Evolutionary conservation across 2,888 invertebrate species (phyloP), one percentile per base, ranked within the genome.

Genomic region (Drosophila fungiperda): DNA sequence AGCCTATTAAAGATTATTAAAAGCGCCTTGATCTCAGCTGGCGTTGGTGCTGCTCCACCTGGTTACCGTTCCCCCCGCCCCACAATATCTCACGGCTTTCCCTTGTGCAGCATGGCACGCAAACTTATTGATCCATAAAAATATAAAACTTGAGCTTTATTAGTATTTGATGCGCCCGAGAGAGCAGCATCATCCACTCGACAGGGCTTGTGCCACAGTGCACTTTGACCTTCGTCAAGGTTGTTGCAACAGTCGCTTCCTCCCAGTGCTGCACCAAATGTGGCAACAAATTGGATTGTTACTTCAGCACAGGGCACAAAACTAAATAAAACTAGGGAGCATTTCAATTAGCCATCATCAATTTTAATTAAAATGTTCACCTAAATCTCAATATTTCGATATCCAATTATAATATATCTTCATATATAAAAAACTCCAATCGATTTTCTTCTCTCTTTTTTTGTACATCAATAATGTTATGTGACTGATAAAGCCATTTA

Each of bases 121-220:
- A 74, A 83, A 90, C 83, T 83, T 86, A 88, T 90, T 87, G 89
- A 87, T 87, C 84, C 86, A 87, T 89, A 90, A 90, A 80, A 72
- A 65, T 76, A 83, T 78, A 83, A 89, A 81, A 76, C 77, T 85
- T 73, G 78, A 79, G 83, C 76, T 79, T 83, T 90, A 83, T 89
- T 84, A 77, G 87, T 84, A 82, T 87, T 73, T 75, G 72, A 83
- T 73, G 73, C 64, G 73, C 67, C 75, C 42, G 49, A 74, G 82
- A 74, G 77, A 78, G 78, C 77, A 68, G 52, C 80, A 67, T 15
- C 62, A 72, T 48, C 62, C 71, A 80, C 78, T 77, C 65, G 71
- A 64, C 60, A 8, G 36, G 50, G 65, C 77, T 80, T 71, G 59
- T 53, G 63, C 59, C 48, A 50, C 57, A 29, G 33, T 53, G 68